Base-by-base conservation (phyloP, 2,888 invertebrate species). In the Leucoma salicis region DNA sequence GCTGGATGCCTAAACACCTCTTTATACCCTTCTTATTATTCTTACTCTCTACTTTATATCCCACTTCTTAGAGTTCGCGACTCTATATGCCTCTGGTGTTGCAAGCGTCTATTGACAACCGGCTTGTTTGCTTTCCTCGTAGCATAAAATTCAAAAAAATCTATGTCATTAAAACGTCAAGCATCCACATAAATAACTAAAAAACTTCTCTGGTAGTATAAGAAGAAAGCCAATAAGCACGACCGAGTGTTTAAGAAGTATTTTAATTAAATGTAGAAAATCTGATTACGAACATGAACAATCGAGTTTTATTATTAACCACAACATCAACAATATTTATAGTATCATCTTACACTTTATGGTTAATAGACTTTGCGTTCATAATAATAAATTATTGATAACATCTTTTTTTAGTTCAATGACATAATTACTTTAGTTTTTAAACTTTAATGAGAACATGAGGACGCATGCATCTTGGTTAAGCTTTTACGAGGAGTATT, bases 301-400 rank as follows among this genome's bases (percentile, higher is more conserved):
- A 35, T 11, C 12, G 10, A 29, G 24, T 32, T 44, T 35, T 45
- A 36, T 36, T 33, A 35, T 35, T 14, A 13, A 29, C 6, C 13
- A 40, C 27, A 31, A 42, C 37, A 45, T 52, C 35, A 49, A 42
- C 31, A 39, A 34, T 48, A 58, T 59, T 59, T 48, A 59, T 43
- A 18, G 46, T 59, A 59, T 58, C 53, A 46, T 32, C 45, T 58
- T 59, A 56, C 58, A 36, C 47, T 56, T 58, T 53, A 57, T 55
- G 43, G 39, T 36, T 53, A 49, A 47, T 55, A 53, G 46, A 40
- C 42, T 24, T 48, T 31, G 46, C 31, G 39, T 48, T 53, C 37
- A 49, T 57, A 24, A 55, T 31, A 52, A 41, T 57, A 54, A 46
- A 50, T 53, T 46, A 42, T 42, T 43, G 59, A 59, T 59, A 59